Evolutionary conservation across 2,113 vertebrate genomes (phyloP).

Genomic region (Microcebus tavaratra): DNA sequence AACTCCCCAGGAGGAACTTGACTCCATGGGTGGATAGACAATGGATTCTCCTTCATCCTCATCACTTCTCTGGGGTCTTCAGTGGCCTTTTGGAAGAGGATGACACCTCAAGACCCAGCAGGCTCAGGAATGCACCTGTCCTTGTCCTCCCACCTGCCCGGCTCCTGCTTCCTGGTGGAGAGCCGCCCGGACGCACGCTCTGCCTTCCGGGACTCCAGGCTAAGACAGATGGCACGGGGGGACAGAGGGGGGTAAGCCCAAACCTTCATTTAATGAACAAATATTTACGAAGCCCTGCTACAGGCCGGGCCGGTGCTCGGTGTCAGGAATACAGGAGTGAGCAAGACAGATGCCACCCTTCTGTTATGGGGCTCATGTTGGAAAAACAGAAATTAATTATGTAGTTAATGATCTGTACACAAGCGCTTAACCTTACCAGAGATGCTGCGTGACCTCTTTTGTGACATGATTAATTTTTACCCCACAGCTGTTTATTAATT

Average conservation of each 20-base stretch:
- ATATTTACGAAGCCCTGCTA: constrained; percentile 32
- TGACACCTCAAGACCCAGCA: neutral
- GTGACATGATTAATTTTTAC: constrained; percentile 23
- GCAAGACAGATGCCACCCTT: constrained; percentile 6
- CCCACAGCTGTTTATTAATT: neutral
- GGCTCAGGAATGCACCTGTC: neutral
- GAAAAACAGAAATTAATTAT: constrained; percentile 55
- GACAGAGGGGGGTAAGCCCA: neutral
- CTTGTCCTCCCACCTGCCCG: neutral
- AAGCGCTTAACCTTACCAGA: neutral
- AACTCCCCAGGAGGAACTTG: rapidly evolving
- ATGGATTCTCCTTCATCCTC: neutral
- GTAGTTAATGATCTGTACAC: constrained; percentile 51
- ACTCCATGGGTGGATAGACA: neutral
- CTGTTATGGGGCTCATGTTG: neutral
- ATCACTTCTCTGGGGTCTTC: neutral
- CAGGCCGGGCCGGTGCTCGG: neutral
- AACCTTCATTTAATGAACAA: constrained; percentile 36
- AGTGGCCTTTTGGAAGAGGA: neutral
- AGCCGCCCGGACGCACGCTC: neutral
- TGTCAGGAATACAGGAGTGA: neutral
- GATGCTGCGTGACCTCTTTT: neutral
- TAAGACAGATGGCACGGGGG: constrained; percentile 26
- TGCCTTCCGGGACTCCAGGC: neutral
- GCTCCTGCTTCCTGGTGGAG: neutral